Evolutionary conservation across 1,140 invertebrate genomes (phyloP), one percentile per base, ranked within the genome.

Genomic region (Drosophila punjabiensis): DNA sequence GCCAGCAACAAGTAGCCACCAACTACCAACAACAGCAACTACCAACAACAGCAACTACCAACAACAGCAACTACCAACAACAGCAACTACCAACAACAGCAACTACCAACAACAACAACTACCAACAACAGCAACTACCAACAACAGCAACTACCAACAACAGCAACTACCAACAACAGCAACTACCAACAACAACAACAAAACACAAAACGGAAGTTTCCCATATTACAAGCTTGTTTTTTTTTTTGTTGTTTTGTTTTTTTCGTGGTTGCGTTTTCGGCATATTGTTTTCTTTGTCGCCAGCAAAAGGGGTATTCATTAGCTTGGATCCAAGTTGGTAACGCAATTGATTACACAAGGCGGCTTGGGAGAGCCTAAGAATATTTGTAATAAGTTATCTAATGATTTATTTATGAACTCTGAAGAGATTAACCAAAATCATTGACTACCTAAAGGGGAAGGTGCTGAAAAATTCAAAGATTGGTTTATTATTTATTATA

Each of bases 201-300:
- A 55, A 24, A 45, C 33, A 47, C 30, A 37, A 77, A 77, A 71
- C 76, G 66, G 76, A 79, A 79, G 77, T 79, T 73, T 64, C 41
- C 24, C 55, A 58, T 58, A 58, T 58, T 71, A 71, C 76, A 53
- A 55, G 68, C 58, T 79, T 78, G 64, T 50, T 39, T 35, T 32
- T 33, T 39, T 41, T 14, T 53, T 33, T 30, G 24, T 24, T 24
- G 24, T 16, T 32, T 50, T 37, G 4, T 0, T 50, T 37, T 13
- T 0, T 14, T 33, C n/a, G 33, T 33, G 37, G 30, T 43, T 53
- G 45, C 48, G 20, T 75, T 76, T 76, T 76, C 0, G 30, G 14
- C n/a, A 48, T 50, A 30, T 61, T 41, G 20, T 59, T 59, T 43
- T 59, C 35, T 24, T 56, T 1, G 53, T 6, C 33, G 20, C 20